Conservation (phyloP, 2,888 invertebrate genomes). For the Ceraclea dissimilis region DNA sequence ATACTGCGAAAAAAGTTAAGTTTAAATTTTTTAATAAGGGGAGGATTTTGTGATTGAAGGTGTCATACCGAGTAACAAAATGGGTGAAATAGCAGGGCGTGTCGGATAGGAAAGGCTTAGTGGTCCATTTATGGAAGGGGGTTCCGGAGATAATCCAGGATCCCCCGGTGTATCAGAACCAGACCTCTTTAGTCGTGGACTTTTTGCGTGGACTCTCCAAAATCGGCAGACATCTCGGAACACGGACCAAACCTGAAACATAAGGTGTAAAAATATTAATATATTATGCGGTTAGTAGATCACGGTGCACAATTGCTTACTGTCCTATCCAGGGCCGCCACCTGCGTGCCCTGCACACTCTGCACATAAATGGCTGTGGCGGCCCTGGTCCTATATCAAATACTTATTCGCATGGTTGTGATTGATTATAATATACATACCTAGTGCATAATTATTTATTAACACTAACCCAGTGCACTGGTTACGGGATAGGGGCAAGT, state of each 20-base stretch:
- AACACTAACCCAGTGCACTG: too few species aligned
- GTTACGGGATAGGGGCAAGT: too few species aligned
- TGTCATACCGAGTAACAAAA: slow-evolving; percentile 31
- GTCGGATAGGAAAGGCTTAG: slow-evolving; percentile 28
- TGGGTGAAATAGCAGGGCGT: slow-evolving; percentile 31
- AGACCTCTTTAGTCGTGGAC: slow-evolving; percentile 54
- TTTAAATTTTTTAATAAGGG: too few species aligned
- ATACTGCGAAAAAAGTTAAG: too few species aligned
- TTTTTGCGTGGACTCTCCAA: slow-evolving; percentile 66
- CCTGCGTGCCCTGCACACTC: too few species aligned
- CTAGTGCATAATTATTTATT: too few species aligned
- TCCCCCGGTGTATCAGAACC: slow-evolving; percentile 48
- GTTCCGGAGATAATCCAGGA: slow-evolving; percentile 36
- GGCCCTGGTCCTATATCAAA: too few species aligned
- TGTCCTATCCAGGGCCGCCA: neutral
- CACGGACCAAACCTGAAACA: slow-evolving; percentile 59
- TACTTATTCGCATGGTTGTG: too few species aligned
- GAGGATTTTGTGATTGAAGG: too few species aligned
- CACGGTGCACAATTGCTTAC: neutral
- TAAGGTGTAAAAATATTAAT: neutral
- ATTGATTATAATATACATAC: too few species aligned
- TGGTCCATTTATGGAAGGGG: slow-evolving; percentile 28
- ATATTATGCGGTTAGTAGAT: too few species aligned
- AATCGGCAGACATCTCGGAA: slow-evolving; percentile 70
- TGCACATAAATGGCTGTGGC: too few species aligned